Evolutionary conservation across 2,797 vertebrate genomes (phyloP).

Genomic region (Acrocephalus scirpaceus): DNA sequence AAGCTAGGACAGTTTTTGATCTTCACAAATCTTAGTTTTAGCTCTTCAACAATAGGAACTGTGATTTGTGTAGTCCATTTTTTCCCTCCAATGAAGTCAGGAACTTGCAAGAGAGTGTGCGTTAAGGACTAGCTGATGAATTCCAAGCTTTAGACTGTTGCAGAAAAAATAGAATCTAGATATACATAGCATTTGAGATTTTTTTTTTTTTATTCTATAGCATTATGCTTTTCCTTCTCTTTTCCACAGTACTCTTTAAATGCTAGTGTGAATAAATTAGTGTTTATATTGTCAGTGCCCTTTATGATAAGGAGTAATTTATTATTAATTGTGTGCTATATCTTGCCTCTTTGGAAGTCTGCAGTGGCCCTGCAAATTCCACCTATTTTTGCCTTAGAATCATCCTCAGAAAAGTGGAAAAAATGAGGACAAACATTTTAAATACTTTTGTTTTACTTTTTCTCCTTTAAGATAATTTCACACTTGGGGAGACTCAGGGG

Average conservation of each 20-base stretch:
- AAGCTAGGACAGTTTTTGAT: not conserved
- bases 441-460: not conserved
- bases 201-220: not conserved
- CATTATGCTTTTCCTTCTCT: not conserved
- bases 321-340: not conserved
- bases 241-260: not conserved
- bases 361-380: not conserved
- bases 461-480: not conserved
- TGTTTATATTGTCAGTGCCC: not conserved
- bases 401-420: not conserved
- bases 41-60: not conserved
- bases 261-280: not conserved
- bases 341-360: not conserved
- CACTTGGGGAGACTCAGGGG: not conserved
- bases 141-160: not conserved
- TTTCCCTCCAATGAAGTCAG: not conserved
- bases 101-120: not conserved
- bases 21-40: constrained; percentile 12
- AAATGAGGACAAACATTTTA: not conserved
- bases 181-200: not conserved
- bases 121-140: not conserved
- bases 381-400: not conserved
- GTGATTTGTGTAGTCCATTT: not conserved
- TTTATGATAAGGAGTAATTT: not conserved
- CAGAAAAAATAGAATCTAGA: not conserved